These are phyloP conservation scores for Molossus alvarezi DNA, from an alignment of 2,797 vertebrate genomes.

Conservation along the genomic window DNA sequence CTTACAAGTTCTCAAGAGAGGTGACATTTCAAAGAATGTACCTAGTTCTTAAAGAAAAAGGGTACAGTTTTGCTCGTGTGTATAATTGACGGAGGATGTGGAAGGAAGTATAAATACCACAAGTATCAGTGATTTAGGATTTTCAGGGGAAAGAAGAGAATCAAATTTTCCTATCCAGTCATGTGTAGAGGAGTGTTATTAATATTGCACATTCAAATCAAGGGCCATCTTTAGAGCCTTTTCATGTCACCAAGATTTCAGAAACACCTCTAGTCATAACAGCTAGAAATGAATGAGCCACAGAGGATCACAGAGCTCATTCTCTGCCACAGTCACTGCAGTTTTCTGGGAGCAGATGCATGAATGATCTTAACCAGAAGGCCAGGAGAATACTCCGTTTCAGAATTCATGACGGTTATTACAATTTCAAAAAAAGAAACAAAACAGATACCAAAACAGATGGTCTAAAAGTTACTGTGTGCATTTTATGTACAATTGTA, in stretches of 20 bases:
- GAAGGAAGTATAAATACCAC: neutral
- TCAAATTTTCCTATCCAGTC: neutral
- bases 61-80: neutral
- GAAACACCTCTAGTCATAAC: conserved; percentile 51
- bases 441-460: conserved; percentile 78
- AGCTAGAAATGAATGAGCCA: conserved; percentile 74
- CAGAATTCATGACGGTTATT: conserved; percentile 70
- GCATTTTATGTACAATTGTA: conserved; percentile 57
- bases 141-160: neutral
- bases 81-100: neutral
- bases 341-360: conserved; percentile 71
- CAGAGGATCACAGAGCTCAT: conserved; percentile 32
- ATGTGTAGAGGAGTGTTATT: neutral
- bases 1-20: neutral
- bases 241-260: conserved; percentile 65
- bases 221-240: neutral
- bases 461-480: conserved; percentile 62
- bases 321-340: conserved; percentile 52
- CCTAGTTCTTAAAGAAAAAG: neutral
- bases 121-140: conserved; percentile 32
- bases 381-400: conserved; percentile 58
- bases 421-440: conserved; percentile 64
- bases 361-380: conserved; percentile 75
- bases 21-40: neutral
- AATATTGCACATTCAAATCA: conserved; percentile 12